Evolutionary conservation across 2,113 vertebrate species (phyloP).

Genomic region (Cnemophilus loriae): DNA sequence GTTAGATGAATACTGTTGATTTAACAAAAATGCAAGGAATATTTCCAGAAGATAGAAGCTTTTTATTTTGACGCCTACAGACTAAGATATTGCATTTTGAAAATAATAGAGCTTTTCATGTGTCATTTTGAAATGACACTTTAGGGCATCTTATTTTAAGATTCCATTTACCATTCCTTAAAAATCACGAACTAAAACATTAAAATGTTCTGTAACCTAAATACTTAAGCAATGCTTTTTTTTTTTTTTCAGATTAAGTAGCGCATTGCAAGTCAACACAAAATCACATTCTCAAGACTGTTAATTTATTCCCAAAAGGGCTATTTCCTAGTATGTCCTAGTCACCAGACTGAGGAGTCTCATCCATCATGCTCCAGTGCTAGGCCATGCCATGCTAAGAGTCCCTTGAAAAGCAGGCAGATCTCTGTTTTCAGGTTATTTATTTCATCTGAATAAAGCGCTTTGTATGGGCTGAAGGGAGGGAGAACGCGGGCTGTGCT

Average conservation of each 20-base stretch:
- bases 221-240: background rate
- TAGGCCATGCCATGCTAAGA: background rate
- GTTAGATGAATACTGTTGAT: background rate
- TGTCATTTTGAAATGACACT: background rate
- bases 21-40: background rate
- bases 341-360: background rate
- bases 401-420: background rate
- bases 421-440: background rate
- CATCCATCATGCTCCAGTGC: fast-evolving
- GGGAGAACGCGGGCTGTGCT: background rate
- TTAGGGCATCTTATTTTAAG: background rate
- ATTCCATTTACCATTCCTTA: background rate
- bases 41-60: background rate
- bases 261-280: background rate
- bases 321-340: background rate
- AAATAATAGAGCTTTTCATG: background rate
- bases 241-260: background rate
- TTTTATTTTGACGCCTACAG: background rate
- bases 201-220: background rate
- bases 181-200: background rate
- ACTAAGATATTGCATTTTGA: background rate
- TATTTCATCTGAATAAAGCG: background rate
- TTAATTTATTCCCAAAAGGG: background rate
- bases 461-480: background rate
- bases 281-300: background rate